Evolutionary conservation across 2,113 vertebrate species (phyloP), one percentile per base, ranked within the genome.

Genomic region (Naja naja): DNA sequence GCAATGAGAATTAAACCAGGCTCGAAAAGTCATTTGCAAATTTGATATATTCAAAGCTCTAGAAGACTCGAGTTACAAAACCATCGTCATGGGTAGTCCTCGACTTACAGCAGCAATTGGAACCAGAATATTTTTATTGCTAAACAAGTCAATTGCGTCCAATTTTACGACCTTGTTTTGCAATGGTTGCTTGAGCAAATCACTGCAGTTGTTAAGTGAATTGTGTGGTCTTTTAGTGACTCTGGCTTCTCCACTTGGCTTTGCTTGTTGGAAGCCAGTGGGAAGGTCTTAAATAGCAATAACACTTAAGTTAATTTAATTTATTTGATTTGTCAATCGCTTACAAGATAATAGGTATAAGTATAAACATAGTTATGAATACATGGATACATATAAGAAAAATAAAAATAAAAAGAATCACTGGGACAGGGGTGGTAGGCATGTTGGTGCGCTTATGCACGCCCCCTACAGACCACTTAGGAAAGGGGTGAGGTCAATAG

Each of bases 1-100:
- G 53, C 11, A 58, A 85, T 94, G 69, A 92, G 90, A 58, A 89
- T 55, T 52, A 92, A 94, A 25, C 85, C 47, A 90, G 11, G 20
- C 27, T 43, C 69, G 27, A 87, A 64, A 54, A 92, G 30, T 47
- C 47, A 86, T 74, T 93, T 90, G 88, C 49, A 39, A 10, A 85
- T 49, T 53, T 18, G 30, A 39, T 43, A 23, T 25, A 23, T 49
- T 14, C 45, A 47, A 52, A 86, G 25, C 30, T 90, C 6, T 53
- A 49, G n/a, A 85, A 85, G 81, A 10, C 11, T 39, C 3, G 8
- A 58, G 30, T 54, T 30, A 60, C 2, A 27, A 5, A 54, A 30
- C 14, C 49, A 49, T 8, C n/a, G 23, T 52, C 10, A 20, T 69
- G 6, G 14, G 14, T n/a, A 69, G 4, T 69, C 64, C 14, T 69